Evolutionary conservation across 2,113 vertebrate species (phyloP).

Genomic region (Neomonachus schauinslandi): DNA sequence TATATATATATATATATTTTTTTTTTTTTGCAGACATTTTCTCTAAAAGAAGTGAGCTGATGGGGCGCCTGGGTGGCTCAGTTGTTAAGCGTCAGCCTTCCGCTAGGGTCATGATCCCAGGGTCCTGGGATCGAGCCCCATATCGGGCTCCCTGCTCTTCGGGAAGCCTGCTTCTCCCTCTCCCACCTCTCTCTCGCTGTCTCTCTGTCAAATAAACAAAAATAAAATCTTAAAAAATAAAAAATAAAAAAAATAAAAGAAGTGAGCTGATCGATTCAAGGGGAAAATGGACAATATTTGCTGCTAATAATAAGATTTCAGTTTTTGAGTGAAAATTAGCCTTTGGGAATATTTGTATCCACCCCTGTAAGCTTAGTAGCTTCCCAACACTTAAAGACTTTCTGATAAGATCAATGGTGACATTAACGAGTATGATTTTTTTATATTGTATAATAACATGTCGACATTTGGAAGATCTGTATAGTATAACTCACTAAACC

Average conservation of each 20-base stretch:
- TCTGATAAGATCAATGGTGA: background rate
- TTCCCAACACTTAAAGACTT: background rate
- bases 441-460: background rate
- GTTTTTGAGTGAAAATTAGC: background rate
- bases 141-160: no score
- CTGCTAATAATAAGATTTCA: conserved; percentile 26
- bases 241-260: background rate
- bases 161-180: no score
- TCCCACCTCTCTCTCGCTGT: no score
- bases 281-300: conserved; percentile 30
- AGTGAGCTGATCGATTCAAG: background rate
- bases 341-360: conserved; percentile 13
- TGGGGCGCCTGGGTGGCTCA: background rate
- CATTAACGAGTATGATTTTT: background rate
- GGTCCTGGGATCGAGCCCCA: no score
- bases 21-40: background rate
- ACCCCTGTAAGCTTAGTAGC: background rate
- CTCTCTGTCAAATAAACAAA: no score
- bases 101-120: no score
- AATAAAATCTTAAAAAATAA: no score
- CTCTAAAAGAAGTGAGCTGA: conserved; percentile 3
- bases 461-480: background rate
- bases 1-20: background rate
- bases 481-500: background rate
- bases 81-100: no score